A percentile compares a stretch with the other conserved stretches of the same genome.
Evolutionary conservation across 2,113 vertebrate genomes (phyloP).

Genomic region (Microcebus tavaratra): DNA sequence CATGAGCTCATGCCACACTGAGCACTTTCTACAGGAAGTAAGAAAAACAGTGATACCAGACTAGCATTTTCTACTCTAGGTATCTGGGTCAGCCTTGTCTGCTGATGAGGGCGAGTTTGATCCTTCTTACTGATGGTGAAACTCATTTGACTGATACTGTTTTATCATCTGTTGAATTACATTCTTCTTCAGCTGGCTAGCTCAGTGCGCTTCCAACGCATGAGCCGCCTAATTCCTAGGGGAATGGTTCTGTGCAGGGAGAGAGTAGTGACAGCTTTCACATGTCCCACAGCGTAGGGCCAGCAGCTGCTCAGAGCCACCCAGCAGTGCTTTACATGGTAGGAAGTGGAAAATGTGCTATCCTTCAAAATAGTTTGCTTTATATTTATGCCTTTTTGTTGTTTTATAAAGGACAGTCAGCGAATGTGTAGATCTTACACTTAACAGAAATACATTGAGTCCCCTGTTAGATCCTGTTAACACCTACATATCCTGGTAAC

Average conservation of each 20-base stretch:
- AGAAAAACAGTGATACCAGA: not conserved
- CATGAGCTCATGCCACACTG: not conserved
- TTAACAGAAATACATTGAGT: not conserved
- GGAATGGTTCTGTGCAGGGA: not conserved
- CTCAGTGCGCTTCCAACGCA: not conserved
- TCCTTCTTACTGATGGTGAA: not conserved
- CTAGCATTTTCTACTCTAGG: not conserved
- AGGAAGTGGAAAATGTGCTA: not conserved
- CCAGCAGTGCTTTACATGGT: not conserved
- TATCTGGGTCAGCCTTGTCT: not conserved
- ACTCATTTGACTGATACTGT: not conserved
- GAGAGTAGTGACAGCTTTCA: not conserved
- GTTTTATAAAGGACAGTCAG: not conserved
- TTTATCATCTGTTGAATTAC: not conserved
- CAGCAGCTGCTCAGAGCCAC: conserved; percentile 27
- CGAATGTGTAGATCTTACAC: not conserved
- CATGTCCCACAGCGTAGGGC: not conserved
- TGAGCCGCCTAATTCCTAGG: not conserved
- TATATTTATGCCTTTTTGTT: not conserved
- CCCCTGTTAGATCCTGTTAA: not conserved
- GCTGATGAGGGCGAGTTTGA: not conserved
- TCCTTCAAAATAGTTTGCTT: not conserved
- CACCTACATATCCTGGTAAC: not conserved
- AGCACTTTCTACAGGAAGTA: not conserved
- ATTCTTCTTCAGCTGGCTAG: not conserved